phyloP scores from a whole-genome alignment of 2,888 invertebrate species.

The Andrena flavipes region DNA sequence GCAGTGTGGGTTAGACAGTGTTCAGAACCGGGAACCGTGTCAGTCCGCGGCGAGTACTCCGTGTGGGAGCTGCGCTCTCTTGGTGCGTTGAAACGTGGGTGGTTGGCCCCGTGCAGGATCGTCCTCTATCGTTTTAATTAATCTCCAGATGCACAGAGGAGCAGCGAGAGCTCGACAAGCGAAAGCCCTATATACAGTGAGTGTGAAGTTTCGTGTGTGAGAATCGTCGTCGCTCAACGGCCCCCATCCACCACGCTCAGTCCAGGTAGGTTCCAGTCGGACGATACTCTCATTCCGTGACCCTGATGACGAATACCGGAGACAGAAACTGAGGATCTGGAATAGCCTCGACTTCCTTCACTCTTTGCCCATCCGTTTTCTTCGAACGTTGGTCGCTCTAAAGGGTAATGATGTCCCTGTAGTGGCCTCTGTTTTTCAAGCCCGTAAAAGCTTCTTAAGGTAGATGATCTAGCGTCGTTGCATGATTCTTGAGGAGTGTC shows the following conservation, averaged over 20 bases:
- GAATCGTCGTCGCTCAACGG: constrained; percentile 37
- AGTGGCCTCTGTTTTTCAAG: not conserved
- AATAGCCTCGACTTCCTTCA: not conserved
- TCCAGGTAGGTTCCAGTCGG: constrained; percentile 68
- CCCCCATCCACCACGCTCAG: constrained; percentile 55
- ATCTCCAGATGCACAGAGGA: constrained; percentile 63
- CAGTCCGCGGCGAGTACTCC: constrained; percentile 69
- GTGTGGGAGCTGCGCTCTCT: constrained; percentile 66
- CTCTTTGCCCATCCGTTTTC: not conserved
- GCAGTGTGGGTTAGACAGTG: constrained; percentile 61
- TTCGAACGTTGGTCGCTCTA: not conserved
- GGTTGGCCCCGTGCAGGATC: constrained; percentile 11
- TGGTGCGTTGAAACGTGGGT: constrained; percentile 45
- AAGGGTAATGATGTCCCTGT: not conserved
- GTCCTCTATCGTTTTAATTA: constrained; percentile 1
- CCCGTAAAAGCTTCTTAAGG: too few species aligned
- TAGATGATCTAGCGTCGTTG: too few species aligned
- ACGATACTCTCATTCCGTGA: constrained; percentile 16
- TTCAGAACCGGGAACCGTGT: constrained; percentile 50
- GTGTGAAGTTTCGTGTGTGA: constrained; percentile 41
- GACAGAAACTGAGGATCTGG: not conserved
- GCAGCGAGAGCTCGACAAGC: constrained; percentile 51
- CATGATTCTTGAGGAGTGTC: too few species aligned
- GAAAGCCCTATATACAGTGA: constrained; percentile 41
- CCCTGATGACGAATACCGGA: constrained; percentile 16